These are phyloP conservation scores for Vipera latastei DNA, from an alignment of 2,797 vertebrate species.

Conservation along the genomic window DNA sequence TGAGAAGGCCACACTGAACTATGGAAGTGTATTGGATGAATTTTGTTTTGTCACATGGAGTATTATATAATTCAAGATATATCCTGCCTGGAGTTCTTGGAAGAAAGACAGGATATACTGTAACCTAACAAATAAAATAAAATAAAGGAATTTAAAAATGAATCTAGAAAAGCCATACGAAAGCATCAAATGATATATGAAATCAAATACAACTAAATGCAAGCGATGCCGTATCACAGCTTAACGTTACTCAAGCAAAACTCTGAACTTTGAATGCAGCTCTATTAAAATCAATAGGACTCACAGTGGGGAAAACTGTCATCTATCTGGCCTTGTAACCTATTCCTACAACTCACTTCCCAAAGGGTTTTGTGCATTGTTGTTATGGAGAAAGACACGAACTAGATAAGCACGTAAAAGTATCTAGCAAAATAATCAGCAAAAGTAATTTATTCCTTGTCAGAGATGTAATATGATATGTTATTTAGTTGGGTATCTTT, in stretches of 20 bases:
- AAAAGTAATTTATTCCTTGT: background rate
- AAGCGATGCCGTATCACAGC: background rate
- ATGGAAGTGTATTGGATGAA: background rate
- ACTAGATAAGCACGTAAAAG: background rate
- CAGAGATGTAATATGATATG: background rate
- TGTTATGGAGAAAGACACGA: background rate
- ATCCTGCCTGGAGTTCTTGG: background rate
- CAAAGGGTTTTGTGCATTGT: background rate
- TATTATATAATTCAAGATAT: background rate
- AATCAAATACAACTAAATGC: constrained; percentile 57
- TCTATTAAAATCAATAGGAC: background rate
- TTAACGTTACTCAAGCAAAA: background rate
- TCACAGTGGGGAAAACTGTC: background rate
- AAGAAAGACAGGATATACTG: background rate
- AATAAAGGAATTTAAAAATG: constrained; percentile 46
- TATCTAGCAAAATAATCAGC: background rate
- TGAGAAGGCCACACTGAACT: background rate
- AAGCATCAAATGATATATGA: constrained; percentile 66
- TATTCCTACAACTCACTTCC: background rate
- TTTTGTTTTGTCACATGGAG: background rate
- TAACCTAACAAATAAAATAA: background rate
- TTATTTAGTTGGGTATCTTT: background rate
- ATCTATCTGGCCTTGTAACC: background rate
- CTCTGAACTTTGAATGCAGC: background rate
- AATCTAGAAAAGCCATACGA: constrained; percentile 61